Evolutionary conservation across 2,113 vertebrate genomes (phyloP).

Genomic region (Axis porcinus): DNA sequence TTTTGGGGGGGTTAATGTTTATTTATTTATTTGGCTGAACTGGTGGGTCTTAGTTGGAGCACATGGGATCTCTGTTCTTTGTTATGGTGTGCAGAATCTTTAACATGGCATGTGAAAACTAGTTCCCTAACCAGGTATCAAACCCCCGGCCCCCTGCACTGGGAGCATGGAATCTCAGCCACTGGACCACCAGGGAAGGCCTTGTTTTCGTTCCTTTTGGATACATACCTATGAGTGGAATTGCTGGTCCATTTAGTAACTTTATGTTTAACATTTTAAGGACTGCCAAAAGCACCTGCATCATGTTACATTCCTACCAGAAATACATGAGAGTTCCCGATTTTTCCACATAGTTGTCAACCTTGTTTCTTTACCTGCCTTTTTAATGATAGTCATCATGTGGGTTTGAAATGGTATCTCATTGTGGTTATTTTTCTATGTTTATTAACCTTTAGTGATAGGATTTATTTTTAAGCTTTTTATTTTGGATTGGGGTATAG

Average conservation of each 20-base stretch:
- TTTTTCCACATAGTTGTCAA: background rate
- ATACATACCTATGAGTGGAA: background rate
- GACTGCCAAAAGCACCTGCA: background rate
- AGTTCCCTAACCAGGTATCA: background rate
- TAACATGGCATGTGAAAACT: background rate
- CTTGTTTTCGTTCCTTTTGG: background rate
- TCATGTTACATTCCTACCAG: background rate
- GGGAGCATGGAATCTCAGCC: background rate
- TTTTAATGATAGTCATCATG: background rate
- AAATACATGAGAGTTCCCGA: background rate
- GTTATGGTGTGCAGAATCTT: background rate
- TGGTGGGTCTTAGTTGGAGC: background rate
- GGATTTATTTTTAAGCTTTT: background rate
- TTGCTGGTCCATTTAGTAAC: background rate
- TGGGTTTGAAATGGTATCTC: background rate
- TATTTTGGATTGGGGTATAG: background rate
- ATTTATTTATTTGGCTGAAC: background rate
- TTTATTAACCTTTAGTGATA: background rate
- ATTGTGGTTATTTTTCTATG: background rate
- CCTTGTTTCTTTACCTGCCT: background rate
- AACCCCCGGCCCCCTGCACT: background rate
- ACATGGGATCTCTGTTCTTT: background rate
- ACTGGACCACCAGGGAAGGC: background rate
- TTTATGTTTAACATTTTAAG: background rate
- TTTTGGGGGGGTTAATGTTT: background rate